phyloP scores from a whole-genome alignment of 2,113 vertebrate genomes.

The Phainopepla nitens region DNA sequence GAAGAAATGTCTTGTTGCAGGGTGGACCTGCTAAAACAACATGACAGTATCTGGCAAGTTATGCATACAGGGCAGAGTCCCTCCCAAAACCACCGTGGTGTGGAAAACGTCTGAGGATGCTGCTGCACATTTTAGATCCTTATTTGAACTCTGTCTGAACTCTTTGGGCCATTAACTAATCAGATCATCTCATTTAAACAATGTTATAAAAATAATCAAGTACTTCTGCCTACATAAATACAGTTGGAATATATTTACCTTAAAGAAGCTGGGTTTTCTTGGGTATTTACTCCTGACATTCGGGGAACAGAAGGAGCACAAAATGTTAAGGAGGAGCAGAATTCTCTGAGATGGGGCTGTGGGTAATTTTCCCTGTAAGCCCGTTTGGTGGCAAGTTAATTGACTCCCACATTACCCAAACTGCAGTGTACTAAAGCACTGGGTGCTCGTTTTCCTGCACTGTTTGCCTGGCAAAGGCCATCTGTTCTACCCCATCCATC shows the following conservation, averaged over 20 bases:
- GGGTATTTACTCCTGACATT: neutral
- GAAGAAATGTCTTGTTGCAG: neutral
- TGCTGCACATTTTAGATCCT: neutral
- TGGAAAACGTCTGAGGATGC: neutral
- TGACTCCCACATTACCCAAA: conserved; percentile 47
- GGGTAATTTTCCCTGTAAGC: conserved; percentile 37
- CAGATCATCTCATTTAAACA: conserved; percentile 14
- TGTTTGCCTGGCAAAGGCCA: conserved; percentile 57
- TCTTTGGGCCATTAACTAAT: neutral
- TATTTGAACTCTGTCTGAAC: neutral
- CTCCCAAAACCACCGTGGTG: neutral
- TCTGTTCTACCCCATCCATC: conserved; percentile 54
- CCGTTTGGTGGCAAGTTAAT: conserved; percentile 53
- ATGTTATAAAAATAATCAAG: conserved; percentile 19
- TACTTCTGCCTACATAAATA: neutral
- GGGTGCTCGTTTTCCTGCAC: conserved; percentile 53
- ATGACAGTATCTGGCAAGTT: neutral
- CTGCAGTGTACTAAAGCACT: conserved; percentile 8
- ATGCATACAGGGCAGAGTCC: neutral
- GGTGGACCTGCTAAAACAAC: neutral
- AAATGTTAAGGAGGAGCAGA: conserved; percentile 19
- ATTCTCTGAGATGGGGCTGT: neutral
- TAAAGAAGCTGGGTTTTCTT: neutral
- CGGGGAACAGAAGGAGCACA: conserved; percentile 11
- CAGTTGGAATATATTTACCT: neutral